Conservation (phyloP, 64 coral and sea anemone genomes). For the Cladopsammia gracilis region DNA sequence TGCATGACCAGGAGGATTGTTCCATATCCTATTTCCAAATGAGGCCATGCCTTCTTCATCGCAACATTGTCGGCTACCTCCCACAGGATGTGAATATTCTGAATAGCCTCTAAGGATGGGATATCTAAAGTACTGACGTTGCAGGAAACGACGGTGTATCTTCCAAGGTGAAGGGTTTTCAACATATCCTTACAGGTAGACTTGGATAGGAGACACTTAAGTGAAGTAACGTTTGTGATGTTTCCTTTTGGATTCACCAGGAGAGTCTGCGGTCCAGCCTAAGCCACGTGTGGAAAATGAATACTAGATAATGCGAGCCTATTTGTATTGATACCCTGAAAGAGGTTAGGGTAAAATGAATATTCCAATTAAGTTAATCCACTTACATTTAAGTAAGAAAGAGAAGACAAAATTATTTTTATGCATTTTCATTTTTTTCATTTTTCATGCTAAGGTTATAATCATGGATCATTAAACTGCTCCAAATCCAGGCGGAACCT, state of each 20-base stretch:
- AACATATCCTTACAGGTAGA: conserved; percentile 19
- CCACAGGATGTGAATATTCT: conserved; percentile 12
- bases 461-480: too few relatives aligned
- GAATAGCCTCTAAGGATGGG: not conserved
- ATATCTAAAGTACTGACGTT: conserved; percentile 3
- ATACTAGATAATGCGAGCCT: conserved; percentile 34
- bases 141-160: conserved; percentile 25
- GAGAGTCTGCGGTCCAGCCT: conserved; percentile 37
- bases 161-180: conserved; percentile 43
- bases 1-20: conserved; percentile 8
- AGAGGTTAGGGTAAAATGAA: not conserved
- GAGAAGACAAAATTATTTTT: too few relatives aligned
- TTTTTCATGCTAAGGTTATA: too few relatives aligned
- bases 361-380: not conserved
- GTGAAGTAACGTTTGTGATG: conserved; percentile 26
- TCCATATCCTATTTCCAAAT: conserved; percentile 26
- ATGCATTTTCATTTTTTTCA: too few relatives aligned
- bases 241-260: conserved; percentile 9
- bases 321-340: conserved; percentile 47
- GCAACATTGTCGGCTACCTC: not conserved
- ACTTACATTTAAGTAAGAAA: too few relatives aligned
- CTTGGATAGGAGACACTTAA: conserved; percentile 15
- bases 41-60: conserved; percentile 15
- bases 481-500: too few relatives aligned
- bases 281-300: conserved; percentile 13